phyloP scores from a whole-genome alignment of 2,888 invertebrate species.

The Tipula unca region DNA sequence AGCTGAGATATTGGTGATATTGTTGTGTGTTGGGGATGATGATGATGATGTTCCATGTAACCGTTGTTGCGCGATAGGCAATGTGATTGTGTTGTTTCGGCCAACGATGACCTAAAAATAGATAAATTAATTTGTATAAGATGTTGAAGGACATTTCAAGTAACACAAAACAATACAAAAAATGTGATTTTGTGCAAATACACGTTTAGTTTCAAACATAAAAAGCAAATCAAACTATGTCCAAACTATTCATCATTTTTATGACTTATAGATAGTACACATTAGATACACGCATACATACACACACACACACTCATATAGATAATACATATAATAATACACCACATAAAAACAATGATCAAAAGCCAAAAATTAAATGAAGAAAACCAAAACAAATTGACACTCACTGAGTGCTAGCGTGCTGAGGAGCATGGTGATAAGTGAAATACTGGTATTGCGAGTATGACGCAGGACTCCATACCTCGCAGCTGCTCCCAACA shows the following conservation, averaged over 20 bases:
- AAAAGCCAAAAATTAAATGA: conserved; percentile 21
- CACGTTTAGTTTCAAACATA: not conserved
- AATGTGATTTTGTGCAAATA: not conserved
- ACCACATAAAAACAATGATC: conserved; percentile 18
- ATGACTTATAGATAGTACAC: not conserved
- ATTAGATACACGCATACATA: not conserved
- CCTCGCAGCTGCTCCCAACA: conserved; percentile 50
- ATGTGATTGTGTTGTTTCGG: conserved; percentile 31
- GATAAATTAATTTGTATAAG: not conserved
- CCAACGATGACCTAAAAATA: conserved; percentile 35
- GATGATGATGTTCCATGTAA: conserved; percentile 36
- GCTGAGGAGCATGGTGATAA: conserved; percentile 50
- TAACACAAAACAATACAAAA: not conserved
- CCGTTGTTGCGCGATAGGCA: conserved; percentile 32
- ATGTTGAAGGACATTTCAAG: not conserved
- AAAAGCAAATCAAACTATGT: not conserved
- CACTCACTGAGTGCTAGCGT: conserved; percentile 50
- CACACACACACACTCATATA: not conserved
- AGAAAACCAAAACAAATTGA: conserved; percentile 31
- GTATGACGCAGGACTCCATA: conserved; percentile 49
- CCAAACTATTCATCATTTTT: not conserved
- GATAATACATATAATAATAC: not conserved
- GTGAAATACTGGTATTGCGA: conserved; percentile 59
- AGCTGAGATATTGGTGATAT: conserved; percentile 42
- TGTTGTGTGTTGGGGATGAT: conserved; percentile 39